These are phyloP conservation scores for Elaphurus davidianus DNA, from an alignment of 2,113 vertebrate genomes.

Conservation along the genomic window DNA sequence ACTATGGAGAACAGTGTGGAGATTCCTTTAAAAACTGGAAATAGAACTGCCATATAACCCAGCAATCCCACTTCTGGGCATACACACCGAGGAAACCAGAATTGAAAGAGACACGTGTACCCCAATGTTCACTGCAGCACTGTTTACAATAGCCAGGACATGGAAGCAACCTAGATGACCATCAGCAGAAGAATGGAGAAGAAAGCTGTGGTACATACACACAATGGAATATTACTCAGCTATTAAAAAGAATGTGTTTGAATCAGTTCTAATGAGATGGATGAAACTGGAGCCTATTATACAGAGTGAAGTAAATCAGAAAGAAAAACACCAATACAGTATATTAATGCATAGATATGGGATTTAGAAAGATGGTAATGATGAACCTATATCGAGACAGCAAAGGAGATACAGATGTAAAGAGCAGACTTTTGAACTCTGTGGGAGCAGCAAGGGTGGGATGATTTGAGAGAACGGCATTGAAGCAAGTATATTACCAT, in stretches of 20 bases:
- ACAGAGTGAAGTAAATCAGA: background rate
- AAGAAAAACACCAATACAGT: background rate
- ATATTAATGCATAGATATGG: background rate
- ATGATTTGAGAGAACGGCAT: background rate
- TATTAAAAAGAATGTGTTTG: background rate
- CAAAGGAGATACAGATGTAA: background rate
- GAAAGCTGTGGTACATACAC: background rate
- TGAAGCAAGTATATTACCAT: background rate
- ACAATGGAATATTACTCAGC: background rate
- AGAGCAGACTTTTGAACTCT: background rate
- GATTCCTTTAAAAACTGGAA: background rate
- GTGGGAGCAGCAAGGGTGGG: background rate
- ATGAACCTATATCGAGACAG: background rate
- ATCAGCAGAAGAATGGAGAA: background rate
- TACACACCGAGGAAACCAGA: accelerated
- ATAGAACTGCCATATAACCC: accelerated
- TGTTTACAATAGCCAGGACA: background rate
- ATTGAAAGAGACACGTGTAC: background rate
- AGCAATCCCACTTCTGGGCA: background rate
- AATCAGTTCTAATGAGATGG: background rate
- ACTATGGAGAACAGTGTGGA: background rate
- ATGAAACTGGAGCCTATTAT: background rate
- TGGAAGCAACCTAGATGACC: background rate
- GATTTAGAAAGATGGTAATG: background rate
- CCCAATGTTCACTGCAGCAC: accelerated